Base-by-base conservation (phyloP, 2,797 vertebrate genomes). In the Prionace glauca region DNA sequence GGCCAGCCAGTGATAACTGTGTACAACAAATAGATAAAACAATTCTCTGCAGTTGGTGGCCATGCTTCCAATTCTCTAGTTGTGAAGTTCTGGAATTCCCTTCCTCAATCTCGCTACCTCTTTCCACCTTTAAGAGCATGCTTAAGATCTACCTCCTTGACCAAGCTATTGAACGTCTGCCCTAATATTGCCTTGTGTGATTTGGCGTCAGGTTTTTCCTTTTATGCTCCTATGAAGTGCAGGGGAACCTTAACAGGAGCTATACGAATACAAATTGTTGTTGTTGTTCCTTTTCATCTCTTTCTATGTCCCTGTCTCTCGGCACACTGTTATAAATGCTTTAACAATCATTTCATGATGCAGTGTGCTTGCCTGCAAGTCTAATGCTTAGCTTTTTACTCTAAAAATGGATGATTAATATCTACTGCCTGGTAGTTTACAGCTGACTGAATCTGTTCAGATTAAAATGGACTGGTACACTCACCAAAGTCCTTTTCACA, bases 401-500 rank as follows among this genome's bases (percentile, higher is more conserved):
- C 71, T 95, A 74, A 95, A 94, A 77, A 77, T 95, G 93, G 41
- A 74, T 95, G 93, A 95, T 95, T 95, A 77, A 95, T 95, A 95
- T 69, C 93, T 77, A 72, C 45, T 74, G 71, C 45, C 41, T 29
- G 32, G 41, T 95, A 56, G 29, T 77, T 77, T 77, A 74, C 93
- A 77, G 93, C 14, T 32, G 93, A 50, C 26, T 95, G 71, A 74
- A 77, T 56, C 41, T 32, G 3, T 95, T 74, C 29, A 77, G 71
- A 95, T 77, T 95, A 77, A 95, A 94, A 95, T 95, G 50, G 71
- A 77, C 16, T 77, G 50, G 77, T 56, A 26, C 36, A 74, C 24
- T 77, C 45, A 95, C 93, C 50, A 41, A 94, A 94, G 41, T 72
- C 92, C 67, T 72, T 95, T 77, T 77, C 14, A 29, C 45, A 32